phyloP scores from a whole-genome alignment of 1,140 invertebrate species.

The Saccostrea cuccullata region DNA sequence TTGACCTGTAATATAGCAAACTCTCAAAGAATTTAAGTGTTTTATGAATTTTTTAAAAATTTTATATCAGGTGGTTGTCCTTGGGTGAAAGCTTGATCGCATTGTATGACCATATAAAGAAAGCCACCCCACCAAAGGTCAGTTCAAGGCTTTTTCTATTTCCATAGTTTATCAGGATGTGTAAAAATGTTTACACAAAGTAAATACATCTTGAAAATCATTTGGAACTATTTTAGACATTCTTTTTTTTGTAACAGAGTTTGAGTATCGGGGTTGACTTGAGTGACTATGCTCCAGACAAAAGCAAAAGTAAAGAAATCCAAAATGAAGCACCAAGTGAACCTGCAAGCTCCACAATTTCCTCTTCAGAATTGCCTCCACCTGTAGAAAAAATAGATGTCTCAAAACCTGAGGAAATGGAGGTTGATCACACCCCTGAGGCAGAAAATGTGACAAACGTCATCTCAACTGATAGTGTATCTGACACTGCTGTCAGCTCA shows the following conservation, averaged over 20 bases:
- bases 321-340: not conserved
- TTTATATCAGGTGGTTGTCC: constrained; percentile 81
- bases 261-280: constrained; percentile 63
- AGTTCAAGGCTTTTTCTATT: constrained; percentile 35
- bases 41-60: not conserved
- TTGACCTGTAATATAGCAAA: no score
- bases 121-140: constrained; percentile 71
- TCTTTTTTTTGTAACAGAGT: constrained; percentile 60
- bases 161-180: not conserved
- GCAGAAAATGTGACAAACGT: not conserved
- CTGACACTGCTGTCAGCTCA: not conserved
- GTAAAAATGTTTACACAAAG: not conserved
- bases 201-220: no score
- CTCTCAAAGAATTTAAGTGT: no score
- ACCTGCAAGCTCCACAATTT: not conserved
- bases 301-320: not conserved
- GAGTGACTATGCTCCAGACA: constrained; percentile 55
- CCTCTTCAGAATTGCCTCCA: not conserved
- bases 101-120: constrained; percentile 83
- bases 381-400: not conserved
- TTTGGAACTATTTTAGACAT: not conserved
- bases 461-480: not conserved
- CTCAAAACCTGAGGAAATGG: not conserved
- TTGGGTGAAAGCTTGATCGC: constrained; percentile 84
- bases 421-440: not conserved